Percentiles rank a stretch among this genome's conserved stretches.
Evolutionary conservation across 2,797 vertebrate species (phyloP).

Genomic region (Cirrhinus mrigala): DNA sequence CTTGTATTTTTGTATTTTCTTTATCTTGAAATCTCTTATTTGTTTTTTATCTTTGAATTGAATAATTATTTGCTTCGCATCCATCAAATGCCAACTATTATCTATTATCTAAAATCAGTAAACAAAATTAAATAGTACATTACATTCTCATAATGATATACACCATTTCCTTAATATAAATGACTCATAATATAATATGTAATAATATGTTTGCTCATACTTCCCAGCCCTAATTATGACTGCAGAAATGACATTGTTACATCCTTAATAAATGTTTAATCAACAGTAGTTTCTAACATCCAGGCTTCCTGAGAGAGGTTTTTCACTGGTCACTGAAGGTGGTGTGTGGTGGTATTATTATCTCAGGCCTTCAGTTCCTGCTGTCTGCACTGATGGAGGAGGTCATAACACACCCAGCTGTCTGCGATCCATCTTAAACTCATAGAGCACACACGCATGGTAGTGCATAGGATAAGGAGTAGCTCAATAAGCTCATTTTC

Average conservation of each 20-base stretch:
- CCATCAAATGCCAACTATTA: not conserved
- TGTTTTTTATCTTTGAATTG: not conserved
- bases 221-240: not conserved
- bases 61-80: not conserved
- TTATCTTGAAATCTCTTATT: not conserved
- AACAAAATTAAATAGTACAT: not conserved
- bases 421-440: conserved; percentile 29
- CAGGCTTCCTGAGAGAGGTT: not conserved
- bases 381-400: conserved; percentile 29
- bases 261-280: conserved; percentile 6
- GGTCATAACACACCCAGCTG: conserved; percentile 14
- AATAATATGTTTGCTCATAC: not conserved
- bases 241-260: not conserved
- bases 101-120: not conserved
- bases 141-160: not conserved
- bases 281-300: not conserved
- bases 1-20: too few relatives aligned
- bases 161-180: not conserved
- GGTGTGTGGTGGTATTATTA: conserved; percentile 38
- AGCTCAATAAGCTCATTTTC: conserved; percentile 32
- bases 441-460: conserved; percentile 45
- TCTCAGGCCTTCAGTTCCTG: conserved; percentile 22
- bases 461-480: conserved; percentile 44
- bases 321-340: conserved; percentile 5
- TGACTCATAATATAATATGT: not conserved